These are phyloP conservation scores for Agonopterix arenella DNA, from an alignment of 2,888 invertebrate genomes.

Conservation along the genomic window DNA sequence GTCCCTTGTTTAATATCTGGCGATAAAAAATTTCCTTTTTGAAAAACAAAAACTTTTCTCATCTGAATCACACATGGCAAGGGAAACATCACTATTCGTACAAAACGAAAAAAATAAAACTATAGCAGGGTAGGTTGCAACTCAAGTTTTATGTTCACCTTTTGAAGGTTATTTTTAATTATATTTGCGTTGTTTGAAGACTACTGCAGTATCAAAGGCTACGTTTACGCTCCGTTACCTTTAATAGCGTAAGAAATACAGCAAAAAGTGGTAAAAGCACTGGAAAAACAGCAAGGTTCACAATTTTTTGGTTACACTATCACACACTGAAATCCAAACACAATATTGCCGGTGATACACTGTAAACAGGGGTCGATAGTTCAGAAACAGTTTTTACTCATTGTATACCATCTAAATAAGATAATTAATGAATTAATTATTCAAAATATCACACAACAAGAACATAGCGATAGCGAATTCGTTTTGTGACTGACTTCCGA, in stretches of 20 bases:
- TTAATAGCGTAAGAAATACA: constrained; percentile 43
- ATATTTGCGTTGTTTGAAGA: constrained; percentile 13
- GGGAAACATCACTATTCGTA: not conserved
- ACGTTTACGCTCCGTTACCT: constrained; percentile 50
- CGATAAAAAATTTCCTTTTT: not conserved
- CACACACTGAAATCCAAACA: constrained; percentile 26
- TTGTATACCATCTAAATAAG: constrained; percentile 22
- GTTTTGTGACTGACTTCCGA: constrained; percentile 67
- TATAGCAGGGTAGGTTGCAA: not conserved
- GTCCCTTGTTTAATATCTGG: not conserved
- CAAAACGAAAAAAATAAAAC: not conserved
- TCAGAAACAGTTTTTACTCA: constrained; percentile 9
- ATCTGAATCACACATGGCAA: not conserved
- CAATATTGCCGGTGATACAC: constrained; percentile 19
- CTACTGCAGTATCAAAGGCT: constrained; percentile 39
- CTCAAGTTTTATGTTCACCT: not conserved
- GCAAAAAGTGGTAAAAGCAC: constrained; percentile 49
- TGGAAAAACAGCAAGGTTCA: constrained; percentile 35
- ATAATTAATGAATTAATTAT: constrained; percentile 26
- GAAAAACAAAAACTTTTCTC: not conserved
- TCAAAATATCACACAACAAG: constrained; percentile 46
- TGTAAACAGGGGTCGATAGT: constrained; percentile 18
- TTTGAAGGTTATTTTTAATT: not conserved
- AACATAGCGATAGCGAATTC: constrained; percentile 38
- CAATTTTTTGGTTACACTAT: constrained; percentile 27